Percentiles rank a stretch among this genome's conserved stretches.
These are phyloP conservation scores for Euwallacea fornicatus DNA, from an alignment of 1,140 invertebrate species.

Conservation along the genomic window DNA sequence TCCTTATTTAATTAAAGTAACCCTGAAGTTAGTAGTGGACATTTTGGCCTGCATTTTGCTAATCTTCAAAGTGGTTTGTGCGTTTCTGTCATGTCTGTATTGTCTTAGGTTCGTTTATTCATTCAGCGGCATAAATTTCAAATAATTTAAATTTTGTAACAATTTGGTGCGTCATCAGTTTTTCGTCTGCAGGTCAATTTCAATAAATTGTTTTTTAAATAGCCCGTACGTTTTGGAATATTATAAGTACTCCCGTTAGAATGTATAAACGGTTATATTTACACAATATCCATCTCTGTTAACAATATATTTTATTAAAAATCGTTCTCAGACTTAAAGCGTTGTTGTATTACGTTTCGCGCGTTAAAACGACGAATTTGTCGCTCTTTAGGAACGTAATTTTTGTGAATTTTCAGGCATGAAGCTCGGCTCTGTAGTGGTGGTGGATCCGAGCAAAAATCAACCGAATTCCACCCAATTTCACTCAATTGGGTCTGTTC, in stretches of 20 bases:
- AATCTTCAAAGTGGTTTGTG: too few relatives aligned
- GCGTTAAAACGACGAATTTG: neutral
- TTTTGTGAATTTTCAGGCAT: slow-evolving; percentile 41
- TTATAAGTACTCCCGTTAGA: too few relatives aligned
- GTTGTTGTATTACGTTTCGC: too few relatives aligned
- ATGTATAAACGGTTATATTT: too few relatives aligned
- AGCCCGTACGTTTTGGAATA: too few relatives aligned
- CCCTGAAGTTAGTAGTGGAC: neutral
- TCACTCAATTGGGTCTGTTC: slow-evolving; percentile 16
- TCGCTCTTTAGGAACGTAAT: neutral
- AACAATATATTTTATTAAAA: too few relatives aligned
- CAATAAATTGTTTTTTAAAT: too few relatives aligned
- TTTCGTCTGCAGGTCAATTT: too few relatives aligned
- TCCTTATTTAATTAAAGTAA: neutral
- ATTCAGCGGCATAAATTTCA: neutral
- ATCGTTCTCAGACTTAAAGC: too few relatives aligned
- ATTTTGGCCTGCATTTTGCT: neutral
- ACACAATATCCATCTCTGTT: too few relatives aligned
- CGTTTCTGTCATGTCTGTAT: too few relatives aligned
- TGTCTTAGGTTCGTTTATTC: neutral
- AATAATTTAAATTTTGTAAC: neutral
- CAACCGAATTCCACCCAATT: slow-evolving; percentile 29
- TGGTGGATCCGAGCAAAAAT: slow-evolving; percentile 44
- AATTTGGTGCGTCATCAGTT: neutral
- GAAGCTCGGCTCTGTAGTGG: slow-evolving; percentile 50